Evolutionary conservation across 2,888 invertebrate species (phyloP).

Genomic region (Aricia artaxerxes): DNA sequence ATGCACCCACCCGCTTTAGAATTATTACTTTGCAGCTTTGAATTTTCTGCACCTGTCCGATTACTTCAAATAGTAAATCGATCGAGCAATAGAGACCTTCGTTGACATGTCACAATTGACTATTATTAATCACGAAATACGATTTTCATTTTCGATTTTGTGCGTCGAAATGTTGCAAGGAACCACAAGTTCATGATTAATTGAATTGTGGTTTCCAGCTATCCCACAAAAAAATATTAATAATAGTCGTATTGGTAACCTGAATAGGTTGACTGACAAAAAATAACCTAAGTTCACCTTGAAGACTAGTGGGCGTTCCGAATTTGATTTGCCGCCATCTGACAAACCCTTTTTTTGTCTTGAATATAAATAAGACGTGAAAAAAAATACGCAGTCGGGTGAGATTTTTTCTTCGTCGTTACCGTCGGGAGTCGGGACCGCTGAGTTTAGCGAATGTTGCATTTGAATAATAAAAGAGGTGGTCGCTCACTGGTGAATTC

Average conservation of each 20-base stretch:
- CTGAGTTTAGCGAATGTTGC: constrained; percentile 69
- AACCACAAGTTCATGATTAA: constrained; percentile 27
- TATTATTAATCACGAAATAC: background rate
- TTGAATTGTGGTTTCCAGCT: constrained; percentile 33
- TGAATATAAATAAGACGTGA: constrained; percentile 75
- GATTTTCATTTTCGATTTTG: constrained; percentile 3
- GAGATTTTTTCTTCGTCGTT: constrained; percentile 60
- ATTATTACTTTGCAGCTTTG: background rate
- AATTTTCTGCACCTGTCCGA: background rate
- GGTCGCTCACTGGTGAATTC: constrained; percentile 63
- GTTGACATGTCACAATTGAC: constrained; percentile 12
- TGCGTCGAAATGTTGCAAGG: constrained; percentile 21
- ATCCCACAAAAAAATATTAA: constrained; percentile 43
- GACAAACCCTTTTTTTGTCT: constrained; percentile 78
- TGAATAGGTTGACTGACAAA: constrained; percentile 60
- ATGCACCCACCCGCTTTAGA: background rate
- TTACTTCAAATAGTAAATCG: background rate
- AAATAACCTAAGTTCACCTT: constrained; percentile 71
- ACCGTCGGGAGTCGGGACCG: constrained; percentile 60
- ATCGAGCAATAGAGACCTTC: background rate
- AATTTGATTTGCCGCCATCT: constrained; percentile 76
- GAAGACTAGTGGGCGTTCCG: constrained; percentile 69
- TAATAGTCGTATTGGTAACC: constrained; percentile 56
- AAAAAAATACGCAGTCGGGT: constrained; percentile 64
- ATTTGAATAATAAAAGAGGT: constrained; percentile 71